Base-by-base conservation (phyloP, 1,140 invertebrate genomes). In the Aphelenchoides fujianensis region DNA sequence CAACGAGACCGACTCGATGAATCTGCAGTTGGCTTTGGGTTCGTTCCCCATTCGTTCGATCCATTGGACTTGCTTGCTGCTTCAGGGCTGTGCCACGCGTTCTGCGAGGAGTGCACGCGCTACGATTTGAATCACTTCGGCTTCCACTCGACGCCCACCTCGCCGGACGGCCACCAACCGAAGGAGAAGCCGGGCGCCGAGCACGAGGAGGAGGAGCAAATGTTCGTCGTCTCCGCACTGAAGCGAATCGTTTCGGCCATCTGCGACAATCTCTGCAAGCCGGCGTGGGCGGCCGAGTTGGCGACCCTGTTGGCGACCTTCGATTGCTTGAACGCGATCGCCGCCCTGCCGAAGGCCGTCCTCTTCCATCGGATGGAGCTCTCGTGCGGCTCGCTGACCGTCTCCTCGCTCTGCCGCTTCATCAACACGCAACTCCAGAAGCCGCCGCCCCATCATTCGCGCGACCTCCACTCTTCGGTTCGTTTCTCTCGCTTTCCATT, bases 401-500 rank as follows among this genome's bases (percentile, higher is more conserved):
- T 83, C 48, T 70, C 82, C 7, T 84, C 82, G 1, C 63, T 83
- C 1, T 84, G 82, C 41, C 70, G 82, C 19, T 97, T 97, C 85
- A 97, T 98, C 78, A 90, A 92, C 31, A 91, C 91, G 85, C 95
- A 98, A 86, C 97, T 96, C 87, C 93, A 91, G 74, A 89, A 94
- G 63, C 95, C 95, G 23, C 94, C 95, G 31, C 93, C 90, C 55
- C 91, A 91, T 55, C 96, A 98, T 88, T 97, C 94, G 3, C 92
- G 94, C 85, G 95, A 98, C 88, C 89, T 98, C 67, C 96, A 98
- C 87, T 97, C 95, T 2, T 93, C 93, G 70, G 97, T 87, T 35
- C 82, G 85, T 3, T 83, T 83, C 3, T 75, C 12, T 62, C 3
- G 19, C 36, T 7, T 12, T 53, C 19, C 2, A 54, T 41, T 3